A percentile compares a stretch with the other conserved stretches of the same genome.
phyloP scores from a whole-genome alignment of 1,140 invertebrate genomes.

The Papilio machaon region DNA sequence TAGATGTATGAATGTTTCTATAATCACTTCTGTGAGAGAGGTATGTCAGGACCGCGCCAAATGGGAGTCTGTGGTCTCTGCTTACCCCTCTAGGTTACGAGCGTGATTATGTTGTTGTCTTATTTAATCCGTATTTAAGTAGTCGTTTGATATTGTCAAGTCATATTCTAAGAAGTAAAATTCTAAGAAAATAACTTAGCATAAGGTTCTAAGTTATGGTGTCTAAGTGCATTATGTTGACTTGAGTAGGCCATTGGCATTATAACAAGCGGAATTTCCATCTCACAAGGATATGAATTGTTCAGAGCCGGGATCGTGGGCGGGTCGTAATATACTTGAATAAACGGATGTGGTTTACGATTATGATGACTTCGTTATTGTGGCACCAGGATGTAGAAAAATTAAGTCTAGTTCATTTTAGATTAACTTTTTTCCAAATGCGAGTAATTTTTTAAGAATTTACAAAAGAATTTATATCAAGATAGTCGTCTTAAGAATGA shows the following conservation, averaged over 20 bases:
- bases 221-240: background rate
- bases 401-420: background rate
- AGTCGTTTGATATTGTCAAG: background rate
- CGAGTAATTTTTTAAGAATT: too few relatives aligned
- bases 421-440: background rate
- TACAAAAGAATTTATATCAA: too few relatives aligned
- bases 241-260: background rate
- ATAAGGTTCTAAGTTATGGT: background rate
- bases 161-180: background rate
- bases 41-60: too few relatives aligned
- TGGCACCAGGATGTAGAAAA: background rate
- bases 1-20: too few relatives aligned
- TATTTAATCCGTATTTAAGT: background rate
- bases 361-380: background rate
- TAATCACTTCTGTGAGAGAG: too few relatives aligned
- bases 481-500: too few relatives aligned
- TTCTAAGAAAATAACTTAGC: background rate
- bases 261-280: slow-evolving; percentile 15
- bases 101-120: too few relatives aligned
- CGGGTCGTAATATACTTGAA: background rate
- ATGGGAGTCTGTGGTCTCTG: too few relatives aligned
- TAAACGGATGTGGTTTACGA: slow-evolving; percentile 2
- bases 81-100: too few relatives aligned
- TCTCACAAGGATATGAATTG: background rate
- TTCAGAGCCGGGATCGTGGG: background rate